phyloP scores from a whole-genome alignment of 1,140 invertebrate genomes.

The Sycophaga agraensis region DNA sequence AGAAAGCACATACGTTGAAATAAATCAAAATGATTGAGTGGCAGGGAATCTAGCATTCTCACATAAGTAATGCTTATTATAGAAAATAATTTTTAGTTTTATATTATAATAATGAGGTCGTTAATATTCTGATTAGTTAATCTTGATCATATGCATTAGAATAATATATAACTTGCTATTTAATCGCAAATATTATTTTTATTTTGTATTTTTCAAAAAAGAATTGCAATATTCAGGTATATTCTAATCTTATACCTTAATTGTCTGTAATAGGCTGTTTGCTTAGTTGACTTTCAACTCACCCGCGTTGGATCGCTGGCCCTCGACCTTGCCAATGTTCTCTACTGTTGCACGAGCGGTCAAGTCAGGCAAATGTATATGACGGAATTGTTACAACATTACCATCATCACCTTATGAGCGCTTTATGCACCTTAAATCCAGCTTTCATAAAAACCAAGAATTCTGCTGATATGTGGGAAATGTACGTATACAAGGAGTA shows the following conservation, averaged over 20 bases:
- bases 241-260: background rate
- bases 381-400: constrained; percentile 61
- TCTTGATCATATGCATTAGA: too few relatives aligned
- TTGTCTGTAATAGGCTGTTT: constrained; percentile 62
- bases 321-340: constrained; percentile 66
- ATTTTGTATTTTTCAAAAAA: too few relatives aligned
- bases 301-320: constrained; percentile 69
- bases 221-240: background rate
- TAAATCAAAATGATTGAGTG: too few relatives aligned
- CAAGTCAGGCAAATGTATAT: constrained; percentile 63
- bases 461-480: constrained; percentile 55
- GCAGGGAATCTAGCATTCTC: too few relatives aligned
- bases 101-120: too few relatives aligned
- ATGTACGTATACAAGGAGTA: constrained; percentile 56
- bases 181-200: too few relatives aligned
- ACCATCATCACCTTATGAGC: constrained; percentile 61
- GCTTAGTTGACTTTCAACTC: constrained; percentile 71
- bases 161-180: too few relatives aligned
- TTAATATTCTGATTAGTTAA: too few relatives aligned
- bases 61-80: too few relatives aligned
- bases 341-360: constrained; percentile 68
- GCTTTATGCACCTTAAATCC: constrained; percentile 54
- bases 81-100: too few relatives aligned
- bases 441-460: constrained; percentile 50
- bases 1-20: too few relatives aligned